phyloP scores from a whole-genome alignment of 2,888 invertebrate genomes.

The Cryptophagus acutangulus region DNA sequence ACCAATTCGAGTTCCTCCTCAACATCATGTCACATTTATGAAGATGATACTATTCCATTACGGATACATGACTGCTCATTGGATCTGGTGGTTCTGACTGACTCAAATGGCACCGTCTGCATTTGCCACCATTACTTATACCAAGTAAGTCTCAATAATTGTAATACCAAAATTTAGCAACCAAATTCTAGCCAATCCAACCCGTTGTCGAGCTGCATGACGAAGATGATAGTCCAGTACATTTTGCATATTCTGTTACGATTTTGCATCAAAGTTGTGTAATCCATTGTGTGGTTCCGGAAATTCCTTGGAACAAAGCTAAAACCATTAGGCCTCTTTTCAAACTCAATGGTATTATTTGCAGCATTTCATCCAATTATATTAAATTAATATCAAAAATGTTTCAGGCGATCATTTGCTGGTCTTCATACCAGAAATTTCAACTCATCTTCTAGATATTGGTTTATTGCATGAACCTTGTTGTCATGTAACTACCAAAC shows the following conservation, averaged over 20 bases:
- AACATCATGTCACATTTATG: slow-evolving; percentile 64
- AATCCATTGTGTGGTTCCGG: slow-evolving; percentile 76
- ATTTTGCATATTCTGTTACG: slow-evolving; percentile 75
- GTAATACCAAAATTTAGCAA: background rate
- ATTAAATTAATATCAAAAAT: background rate
- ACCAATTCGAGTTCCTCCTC: slow-evolving; percentile 45
- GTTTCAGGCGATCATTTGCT: slow-evolving; percentile 70
- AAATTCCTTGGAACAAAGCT: slow-evolving; percentile 73
- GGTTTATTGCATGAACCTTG: slow-evolving; percentile 79
- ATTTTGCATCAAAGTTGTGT: slow-evolving; percentile 79
- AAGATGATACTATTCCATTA: slow-evolving; percentile 75
- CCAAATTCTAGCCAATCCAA: slow-evolving; percentile 52
- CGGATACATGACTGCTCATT: slow-evolving; percentile 77
- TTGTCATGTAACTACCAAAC: slow-evolving; percentile 69
- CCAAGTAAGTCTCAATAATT: slow-evolving; percentile 47
- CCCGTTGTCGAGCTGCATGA: slow-evolving; percentile 50
- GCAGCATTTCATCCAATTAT: too few relatives aligned
- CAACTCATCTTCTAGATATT: slow-evolving; percentile 80
- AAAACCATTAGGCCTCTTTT: slow-evolving; percentile 73
- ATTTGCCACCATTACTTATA: slow-evolving; percentile 81
- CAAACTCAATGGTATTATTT: slow-evolving; percentile 58
- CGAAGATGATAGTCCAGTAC: slow-evolving; percentile 59
- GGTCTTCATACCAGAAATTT: slow-evolving; percentile 77
- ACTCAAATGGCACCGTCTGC: slow-evolving; percentile 67
- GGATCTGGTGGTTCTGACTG: slow-evolving; percentile 73